Base-by-base conservation (phyloP, 2,888 invertebrate species). In the Philaethria dido region DNA sequence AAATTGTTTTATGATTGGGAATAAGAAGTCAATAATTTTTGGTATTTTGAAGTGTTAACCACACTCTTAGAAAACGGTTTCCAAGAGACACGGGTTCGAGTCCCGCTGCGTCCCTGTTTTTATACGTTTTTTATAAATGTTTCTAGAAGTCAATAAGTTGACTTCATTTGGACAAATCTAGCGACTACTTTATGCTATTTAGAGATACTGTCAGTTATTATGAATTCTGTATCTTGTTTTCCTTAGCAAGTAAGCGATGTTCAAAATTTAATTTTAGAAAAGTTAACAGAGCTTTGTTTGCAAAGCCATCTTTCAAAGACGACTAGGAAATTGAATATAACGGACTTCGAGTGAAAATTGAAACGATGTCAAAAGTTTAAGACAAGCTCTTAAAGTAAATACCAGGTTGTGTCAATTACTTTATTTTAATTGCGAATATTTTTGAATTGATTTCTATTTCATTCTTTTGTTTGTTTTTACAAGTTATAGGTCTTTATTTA, bases 271-370 rank as follows among this genome's bases (percentile, higher is more conserved):
- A 62, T 68, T 55, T 55, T 45, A 25, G 36, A 16, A 61, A 61
- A 64, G 64, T 64, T 68, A 48, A 68, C 55, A 61, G 47, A 48
- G 47, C 55, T 55, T 64, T 68, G 61, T 48, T 59, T 59, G 45
- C 18, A 57, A 61, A 64, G 52, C 42, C 39, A 61, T 68, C 54
- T 68, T 68, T 55, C 64, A 33, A 64, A 57, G 64, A 55, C 16
- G 55, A 47, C 64, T 29, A 62, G 68, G 68, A 68, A 68, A 68
- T 64, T 68, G 55, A 68, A 64, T 68, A 64, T 33, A 45, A 54
- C 22, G 44, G 64, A 68, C 64, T 68, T 68, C 18, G 48, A 64
- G 64, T 29, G 48, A 55, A 61, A 60, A 64, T 64, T 61, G 55
- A 68, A 64, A 64, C 54, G 39, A 61, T 64, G 48, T 42, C 64